A percentile compares a stretch with the other conserved stretches of the same genome.
Conservation (phyloP, 2,888 invertebrate genomes). For the Lithosia quadra region DNA sequence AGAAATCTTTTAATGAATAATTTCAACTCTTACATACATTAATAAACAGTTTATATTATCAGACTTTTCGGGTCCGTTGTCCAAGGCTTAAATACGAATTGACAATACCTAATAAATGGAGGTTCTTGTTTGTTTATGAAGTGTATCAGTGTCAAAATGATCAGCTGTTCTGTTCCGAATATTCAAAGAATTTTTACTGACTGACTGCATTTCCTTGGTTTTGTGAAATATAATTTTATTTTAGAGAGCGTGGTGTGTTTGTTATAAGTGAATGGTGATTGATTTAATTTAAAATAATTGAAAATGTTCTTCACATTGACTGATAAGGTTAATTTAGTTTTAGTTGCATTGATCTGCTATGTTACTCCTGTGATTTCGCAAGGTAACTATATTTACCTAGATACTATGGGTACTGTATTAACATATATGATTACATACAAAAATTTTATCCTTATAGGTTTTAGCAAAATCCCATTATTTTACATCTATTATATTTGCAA, state of each 20-base stretch:
- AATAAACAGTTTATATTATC: no score
- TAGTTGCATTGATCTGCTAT: constrained; percentile 24
- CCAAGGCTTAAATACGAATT: background rate
- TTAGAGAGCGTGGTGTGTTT: background rate
- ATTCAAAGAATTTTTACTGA: background rate
- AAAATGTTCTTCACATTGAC: constrained; percentile 26
- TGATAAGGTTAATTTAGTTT: constrained; percentile 21
- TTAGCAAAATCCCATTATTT: background rate
- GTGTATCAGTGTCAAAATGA: constrained; percentile 32
- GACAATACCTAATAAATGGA: background rate
- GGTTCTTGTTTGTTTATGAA: background rate
- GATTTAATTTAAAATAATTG: background rate
- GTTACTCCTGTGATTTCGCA: constrained; percentile 27
- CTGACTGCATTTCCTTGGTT: background rate
- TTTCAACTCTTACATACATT: background rate
- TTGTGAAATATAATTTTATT: background rate
- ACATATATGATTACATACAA: no score
- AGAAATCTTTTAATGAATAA: background rate
- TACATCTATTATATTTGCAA: background rate
- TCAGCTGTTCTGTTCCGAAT: constrained; percentile 50
- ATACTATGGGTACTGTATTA: no score
- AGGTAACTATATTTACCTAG: constrained; percentile 36
- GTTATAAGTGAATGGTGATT: background rate
- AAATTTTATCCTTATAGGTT: background rate
- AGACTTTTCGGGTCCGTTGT: constrained; percentile 17